These are phyloP conservation scores for Protaetia brevitarsis DNA, from an alignment of 1,140 invertebrate species.

Conservation along the genomic window DNA sequence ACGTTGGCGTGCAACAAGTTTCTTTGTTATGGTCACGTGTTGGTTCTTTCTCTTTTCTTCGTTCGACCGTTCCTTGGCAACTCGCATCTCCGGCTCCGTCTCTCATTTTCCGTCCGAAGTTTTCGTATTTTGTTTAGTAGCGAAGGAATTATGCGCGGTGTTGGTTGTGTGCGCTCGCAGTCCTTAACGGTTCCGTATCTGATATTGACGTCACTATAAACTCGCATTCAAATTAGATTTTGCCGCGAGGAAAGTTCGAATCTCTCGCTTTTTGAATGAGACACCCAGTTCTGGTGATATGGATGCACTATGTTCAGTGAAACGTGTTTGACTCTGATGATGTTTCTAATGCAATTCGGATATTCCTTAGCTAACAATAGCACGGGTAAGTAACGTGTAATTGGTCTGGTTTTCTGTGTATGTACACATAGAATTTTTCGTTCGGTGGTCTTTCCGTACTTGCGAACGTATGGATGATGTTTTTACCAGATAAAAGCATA, in stretches of 20 bases:
- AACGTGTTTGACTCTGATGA: neutral
- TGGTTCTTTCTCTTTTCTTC: conserved; percentile 18
- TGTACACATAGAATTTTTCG: neutral
- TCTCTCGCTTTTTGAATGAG: conserved; percentile 16
- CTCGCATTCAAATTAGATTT: neutral
- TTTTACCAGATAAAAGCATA: too few relatives aligned
- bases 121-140: conserved; percentile 5
- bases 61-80: neutral
- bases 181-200: neutral
- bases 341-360: conserved; percentile 19
- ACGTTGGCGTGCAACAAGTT: conserved; percentile 20
- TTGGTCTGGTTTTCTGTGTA: neutral
- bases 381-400: conserved; percentile 5
- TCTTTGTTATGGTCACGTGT: conserved; percentile 22
- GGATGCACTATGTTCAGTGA: conserved; percentile 21
- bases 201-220: neutral
- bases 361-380: conserved; percentile 14
- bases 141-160: neutral
- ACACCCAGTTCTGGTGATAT: conserved; percentile 11
- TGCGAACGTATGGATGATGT: too few relatives aligned
- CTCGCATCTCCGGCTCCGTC: neutral
- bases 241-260: neutral
- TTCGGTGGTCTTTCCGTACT: neutral
- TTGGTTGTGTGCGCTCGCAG: neutral
- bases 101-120: neutral